Evolutionary conservation across 2,797 vertebrate species (phyloP).

Genomic region (Semaprochilodus insignis): DNA sequence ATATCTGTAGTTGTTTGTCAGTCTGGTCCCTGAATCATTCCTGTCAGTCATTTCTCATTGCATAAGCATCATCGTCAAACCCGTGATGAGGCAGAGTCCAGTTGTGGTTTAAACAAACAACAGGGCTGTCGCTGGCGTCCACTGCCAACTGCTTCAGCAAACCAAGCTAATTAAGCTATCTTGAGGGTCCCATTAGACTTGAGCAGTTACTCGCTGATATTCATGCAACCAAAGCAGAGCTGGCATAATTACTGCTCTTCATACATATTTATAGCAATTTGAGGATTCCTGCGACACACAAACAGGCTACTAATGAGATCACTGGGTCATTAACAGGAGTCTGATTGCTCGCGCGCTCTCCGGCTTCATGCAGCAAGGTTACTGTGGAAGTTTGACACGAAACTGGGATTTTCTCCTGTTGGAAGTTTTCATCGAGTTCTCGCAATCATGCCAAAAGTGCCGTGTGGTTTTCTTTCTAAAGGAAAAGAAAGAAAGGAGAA

Average conservation of each 20-base stretch:
- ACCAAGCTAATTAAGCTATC: conserved; percentile 28
- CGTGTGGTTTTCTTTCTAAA: neutral
- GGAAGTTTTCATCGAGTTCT: neutral
- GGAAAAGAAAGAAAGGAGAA: neutral
- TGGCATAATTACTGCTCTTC: conserved; percentile 52
- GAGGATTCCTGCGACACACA: conserved; percentile 51
- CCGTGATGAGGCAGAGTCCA: no score
- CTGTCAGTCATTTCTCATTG: no score
- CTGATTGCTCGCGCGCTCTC: conserved; percentile 48
- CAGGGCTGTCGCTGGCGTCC: neutral
- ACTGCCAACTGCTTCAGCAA: conserved; percentile 1
- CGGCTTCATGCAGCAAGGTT: conserved; percentile 42
- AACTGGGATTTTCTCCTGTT: neutral
- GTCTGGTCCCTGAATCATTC: no score
- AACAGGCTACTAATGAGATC: conserved; percentile 59
- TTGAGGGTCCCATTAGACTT: conserved; percentile 25
- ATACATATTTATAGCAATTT: conserved; percentile 63
- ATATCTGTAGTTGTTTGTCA: no score
- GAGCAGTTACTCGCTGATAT: conserved; percentile 19
- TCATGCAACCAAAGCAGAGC: conserved; percentile 33
- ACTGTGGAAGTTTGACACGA: conserved; percentile 16
- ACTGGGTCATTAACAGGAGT: conserved; percentile 37
- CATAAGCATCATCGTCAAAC: no score
- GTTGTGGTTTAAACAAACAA: no score
- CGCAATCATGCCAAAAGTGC: neutral